These are phyloP conservation scores for Diplodus sargus DNA, from an alignment of 2,797 vertebrate species.

Conservation along the genomic window DNA sequence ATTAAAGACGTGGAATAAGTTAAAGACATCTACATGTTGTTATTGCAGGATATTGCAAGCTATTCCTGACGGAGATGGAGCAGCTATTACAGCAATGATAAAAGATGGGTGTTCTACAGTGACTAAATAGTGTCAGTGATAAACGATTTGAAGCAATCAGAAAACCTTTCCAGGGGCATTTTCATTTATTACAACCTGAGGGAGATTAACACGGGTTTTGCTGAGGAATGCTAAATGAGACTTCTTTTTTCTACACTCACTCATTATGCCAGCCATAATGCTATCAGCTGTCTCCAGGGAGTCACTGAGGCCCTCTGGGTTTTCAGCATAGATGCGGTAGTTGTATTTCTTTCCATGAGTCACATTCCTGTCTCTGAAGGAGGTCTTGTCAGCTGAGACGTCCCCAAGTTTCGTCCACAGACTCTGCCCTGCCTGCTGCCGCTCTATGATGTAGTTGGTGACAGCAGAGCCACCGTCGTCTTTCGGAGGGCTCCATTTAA, in stretches of 20 bases:
- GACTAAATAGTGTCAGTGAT: conserved; percentile 34
- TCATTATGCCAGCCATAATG: conserved; percentile 86
- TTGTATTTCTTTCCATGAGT: conserved; percentile 85
- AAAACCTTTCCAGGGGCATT: conserved; percentile 46
- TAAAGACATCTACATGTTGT: conserved; percentile 4
- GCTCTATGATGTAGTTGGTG: conserved; percentile 85
- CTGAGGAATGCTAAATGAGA: conserved; percentile 53
- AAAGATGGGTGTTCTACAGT: conserved; percentile 18
- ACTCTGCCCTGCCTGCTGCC: conserved; percentile 80
- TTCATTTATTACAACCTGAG: conserved; percentile 55
- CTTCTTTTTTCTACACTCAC: conserved; percentile 75
- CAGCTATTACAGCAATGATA: conserved; percentile 11
- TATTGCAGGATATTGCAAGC: conserved; percentile 28
- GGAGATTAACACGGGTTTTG: conserved; percentile 50
- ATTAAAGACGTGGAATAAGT: conserved; percentile 34
- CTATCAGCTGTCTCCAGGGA: conserved; percentile 84
- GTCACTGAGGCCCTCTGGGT: conserved; percentile 84
- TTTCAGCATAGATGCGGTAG: conserved; percentile 88
- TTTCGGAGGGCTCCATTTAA: conserved; percentile 86
- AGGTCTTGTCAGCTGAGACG: conserved; percentile 71
- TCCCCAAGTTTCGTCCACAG: conserved; percentile 87
- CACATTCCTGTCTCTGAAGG: conserved; percentile 84
- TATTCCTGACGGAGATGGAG: conserved; percentile 6
- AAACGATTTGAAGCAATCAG: conserved; percentile 40
- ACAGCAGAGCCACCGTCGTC: conserved; percentile 87